Evolutionary conservation across 2,797 vertebrate genomes (phyloP), one percentile per base, ranked within the genome.

Genomic region (Chromis chromis): DNA sequence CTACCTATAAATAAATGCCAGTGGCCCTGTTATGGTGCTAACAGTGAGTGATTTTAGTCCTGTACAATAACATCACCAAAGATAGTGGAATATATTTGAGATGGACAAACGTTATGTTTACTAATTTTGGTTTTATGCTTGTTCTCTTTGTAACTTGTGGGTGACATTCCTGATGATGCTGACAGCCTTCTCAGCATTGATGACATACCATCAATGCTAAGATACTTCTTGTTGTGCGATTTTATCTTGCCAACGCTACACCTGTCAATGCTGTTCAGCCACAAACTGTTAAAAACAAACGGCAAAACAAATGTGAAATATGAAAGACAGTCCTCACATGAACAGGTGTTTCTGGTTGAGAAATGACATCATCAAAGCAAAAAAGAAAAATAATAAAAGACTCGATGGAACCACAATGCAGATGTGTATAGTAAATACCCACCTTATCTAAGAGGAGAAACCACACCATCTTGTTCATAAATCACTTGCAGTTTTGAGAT

Each of bases 401-500:
- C 1, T 1, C n/a, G 21, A 24, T 70, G 4, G 27, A 48, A 53
- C 1, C 27, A 22, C 6, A 55, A 6, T 39, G 1, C 31, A 4
- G 13, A 42, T 24, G 6, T 9, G 2, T 19, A 22, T 0, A 11
- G 11, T 10, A 1, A 46, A 8, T 17, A 59, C 61, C 6, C 24
- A 88, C 84, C 70, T 81, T 22, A 70, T 52, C 24, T 64, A 1
- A 36, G 25, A 50, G 27, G 5, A 3, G 72, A 57, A 52, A 36
- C 33, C 46, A 6, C 16, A 46, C 3, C 16, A 8, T 49, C 67
- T 55, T 55, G 80, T 68, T 92, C 55, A 0, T 91, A 91, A 24
- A 96, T 1, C 0, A 61, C 75, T 71, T 96, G 95, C 48, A 98
- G 90, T 80, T 87, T 95, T 48, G 80, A 65, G 55, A 96, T 96